Base-by-base conservation (phyloP, 2,888 invertebrate species). In the Drosophila limbata region DNA sequence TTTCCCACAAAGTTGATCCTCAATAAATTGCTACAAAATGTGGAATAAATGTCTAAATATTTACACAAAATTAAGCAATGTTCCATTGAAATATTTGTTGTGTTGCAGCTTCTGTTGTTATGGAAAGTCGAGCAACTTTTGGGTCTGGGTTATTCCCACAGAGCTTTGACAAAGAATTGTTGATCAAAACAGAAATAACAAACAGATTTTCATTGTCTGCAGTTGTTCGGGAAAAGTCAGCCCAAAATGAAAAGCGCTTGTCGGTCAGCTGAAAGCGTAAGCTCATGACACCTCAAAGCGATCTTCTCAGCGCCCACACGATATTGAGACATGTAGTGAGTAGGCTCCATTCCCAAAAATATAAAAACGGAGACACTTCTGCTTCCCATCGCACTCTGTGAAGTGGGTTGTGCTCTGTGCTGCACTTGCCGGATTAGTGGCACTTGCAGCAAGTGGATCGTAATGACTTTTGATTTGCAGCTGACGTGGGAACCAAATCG, bases 401-500 rank as follows among this genome's bases (percentile, higher is more conserved):
- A 73, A 77, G 79, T 77, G 71, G 70, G 67, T 45, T 77, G 80
- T 78, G 85, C 72, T 64, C 56, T 62, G 69, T 70, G 84, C 50
- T 80, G 79, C 84, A 79, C 66, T 73, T 62, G 64, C 69, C 69
- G 88, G 85, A 84, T 86, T 86, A 86, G 88, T 81, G 72, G 83
- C 84, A 81, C 80, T 80, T 77, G 73, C 68, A 68, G 79, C 81
- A 72, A 70, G 76, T 59, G 76, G 76, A 77, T 75, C 72, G 80
- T 89, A 81, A 88, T 90, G 90, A 90, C 89, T 87, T 90, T 90
- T 89, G 88, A 81, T 79, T 87, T 83, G 86, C 79, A 82, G 73
- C 57, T 55, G 68, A 68, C 85, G 81, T 83, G 83, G 72, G 78
- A 77, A 74, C 67, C 60, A 61, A 48, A 44, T 52, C 52, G 33